Conservation (phyloP, 2,113 vertebrate species). For the Empidonax alnorum region DNA sequence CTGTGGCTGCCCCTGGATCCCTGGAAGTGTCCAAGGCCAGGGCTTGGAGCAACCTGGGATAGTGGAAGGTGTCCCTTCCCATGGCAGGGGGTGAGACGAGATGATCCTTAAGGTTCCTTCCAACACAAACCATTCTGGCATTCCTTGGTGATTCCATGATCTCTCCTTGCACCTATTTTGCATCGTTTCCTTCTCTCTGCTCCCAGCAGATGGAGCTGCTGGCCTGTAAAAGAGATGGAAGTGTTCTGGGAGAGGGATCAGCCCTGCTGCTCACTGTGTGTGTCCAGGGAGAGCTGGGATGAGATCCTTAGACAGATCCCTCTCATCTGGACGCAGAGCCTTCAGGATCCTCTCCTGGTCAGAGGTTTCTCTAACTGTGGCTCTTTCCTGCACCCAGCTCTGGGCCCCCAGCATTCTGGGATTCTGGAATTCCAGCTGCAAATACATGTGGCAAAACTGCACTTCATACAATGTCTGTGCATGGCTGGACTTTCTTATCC, state of each 20-base stretch:
- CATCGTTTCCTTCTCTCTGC: neutral
- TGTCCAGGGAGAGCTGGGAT: neutral
- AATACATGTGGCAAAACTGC: neutral
- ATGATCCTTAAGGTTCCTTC: neutral
- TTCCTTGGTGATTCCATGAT: rapidly evolving
- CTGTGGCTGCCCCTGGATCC: neutral
- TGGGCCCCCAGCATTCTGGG: rapidly evolving
- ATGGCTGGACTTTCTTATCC: neutral
- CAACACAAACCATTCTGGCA: neutral
- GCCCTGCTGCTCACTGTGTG: no score
- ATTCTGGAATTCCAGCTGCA: neutral
- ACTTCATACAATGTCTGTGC: neutral
- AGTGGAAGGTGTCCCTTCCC: neutral
- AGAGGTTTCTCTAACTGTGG: neutral
- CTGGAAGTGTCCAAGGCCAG: neutral
- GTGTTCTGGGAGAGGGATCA: no score
- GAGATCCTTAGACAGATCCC: neutral
- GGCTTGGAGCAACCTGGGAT: neutral
- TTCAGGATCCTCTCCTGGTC: neutral
- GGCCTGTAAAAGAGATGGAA: neutral
- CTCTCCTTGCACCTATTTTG: neutral
- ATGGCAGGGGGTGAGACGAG: neutral
- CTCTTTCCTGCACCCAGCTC: neutral
- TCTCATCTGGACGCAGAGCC: neutral
- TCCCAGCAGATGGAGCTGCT: neutral